Percentiles rank a stretch among this genome's conserved stretches.
phyloP scores from a whole-genome alignment of 2,113 vertebrate species.

The Phylloscopus trochiloides region DNA sequence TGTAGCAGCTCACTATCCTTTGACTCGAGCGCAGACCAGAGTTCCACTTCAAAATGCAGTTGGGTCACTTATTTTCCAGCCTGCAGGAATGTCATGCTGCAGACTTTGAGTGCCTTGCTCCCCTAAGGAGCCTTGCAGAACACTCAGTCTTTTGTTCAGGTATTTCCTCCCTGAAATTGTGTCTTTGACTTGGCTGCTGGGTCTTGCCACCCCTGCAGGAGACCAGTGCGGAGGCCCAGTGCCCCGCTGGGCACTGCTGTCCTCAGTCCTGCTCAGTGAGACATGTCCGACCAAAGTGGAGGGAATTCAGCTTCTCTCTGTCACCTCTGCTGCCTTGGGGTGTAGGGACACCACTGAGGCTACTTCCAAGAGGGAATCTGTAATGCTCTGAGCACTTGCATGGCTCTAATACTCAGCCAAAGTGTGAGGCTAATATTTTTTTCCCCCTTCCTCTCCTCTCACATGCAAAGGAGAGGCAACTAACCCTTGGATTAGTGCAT shows the following conservation, averaged over 20 bases:
- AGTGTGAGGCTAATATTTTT: not conserved
- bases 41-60: not conserved
- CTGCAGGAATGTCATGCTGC: not conserved
- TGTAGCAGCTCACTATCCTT: not conserved
- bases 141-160: not conserved
- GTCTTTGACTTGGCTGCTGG: not conserved
- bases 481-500: not conserved
- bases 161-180: not conserved
- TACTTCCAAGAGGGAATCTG: not conserved
- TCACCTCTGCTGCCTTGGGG: not conserved
- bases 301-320: not conserved
- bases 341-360: not conserved
- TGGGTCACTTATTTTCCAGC: not conserved
- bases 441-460: not conserved
- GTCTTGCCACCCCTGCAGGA: not conserved
- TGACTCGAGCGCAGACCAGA: not conserved
- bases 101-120: not conserved
- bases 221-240: rapidly evolving
- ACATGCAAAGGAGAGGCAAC: not conserved
- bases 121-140: not conserved
- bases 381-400: not conserved
- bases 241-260: not conserved
- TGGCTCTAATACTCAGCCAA: not conserved
- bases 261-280: rapidly evolving
- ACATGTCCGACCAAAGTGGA: rapidly evolving